Conservation (phyloP, 2,888 invertebrate species). For the Eupeodes luniger region DNA sequence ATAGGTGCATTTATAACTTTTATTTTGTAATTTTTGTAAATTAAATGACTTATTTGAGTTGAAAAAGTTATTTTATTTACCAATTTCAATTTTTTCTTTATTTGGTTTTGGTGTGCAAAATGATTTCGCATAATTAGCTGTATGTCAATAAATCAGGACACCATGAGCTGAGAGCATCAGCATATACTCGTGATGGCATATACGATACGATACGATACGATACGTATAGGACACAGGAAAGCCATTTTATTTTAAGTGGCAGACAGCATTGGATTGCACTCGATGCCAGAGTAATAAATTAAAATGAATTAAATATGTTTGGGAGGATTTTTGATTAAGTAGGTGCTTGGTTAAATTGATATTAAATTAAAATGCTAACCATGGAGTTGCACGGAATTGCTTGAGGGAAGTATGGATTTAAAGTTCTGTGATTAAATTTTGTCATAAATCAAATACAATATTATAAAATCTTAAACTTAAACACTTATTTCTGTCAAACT, state of each 20-base stretch:
- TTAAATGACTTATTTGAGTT: constrained; percentile 32
- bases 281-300: constrained; percentile 43
- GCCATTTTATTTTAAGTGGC: constrained; percentile 61
- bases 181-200: too few species aligned
- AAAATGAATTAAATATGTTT: constrained; percentile 55
- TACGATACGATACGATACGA: too few species aligned
- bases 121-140: constrained; percentile 63
- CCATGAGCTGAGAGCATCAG: not conserved
- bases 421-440: too few species aligned
- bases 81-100: not conserved
- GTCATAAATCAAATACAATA: too few species aligned
- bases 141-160: constrained; percentile 59
- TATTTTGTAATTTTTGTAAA: not conserved
- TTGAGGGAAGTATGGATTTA: not conserved
- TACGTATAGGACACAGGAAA: constrained; percentile 32
- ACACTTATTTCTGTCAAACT: too few species aligned
- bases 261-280: constrained; percentile 50
- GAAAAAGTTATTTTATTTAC: constrained; percentile 45
- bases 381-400: not conserved
- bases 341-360: constrained; percentile 26
- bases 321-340: constrained; percentile 26
- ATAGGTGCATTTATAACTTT: not conserved
- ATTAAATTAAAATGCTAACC: not conserved
- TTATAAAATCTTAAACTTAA: too few species aligned
- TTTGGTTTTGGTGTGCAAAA: constrained; percentile 34